phyloP scores from a whole-genome alignment of 2,797 vertebrate genomes.

The Psittacula derbiana region DNA sequence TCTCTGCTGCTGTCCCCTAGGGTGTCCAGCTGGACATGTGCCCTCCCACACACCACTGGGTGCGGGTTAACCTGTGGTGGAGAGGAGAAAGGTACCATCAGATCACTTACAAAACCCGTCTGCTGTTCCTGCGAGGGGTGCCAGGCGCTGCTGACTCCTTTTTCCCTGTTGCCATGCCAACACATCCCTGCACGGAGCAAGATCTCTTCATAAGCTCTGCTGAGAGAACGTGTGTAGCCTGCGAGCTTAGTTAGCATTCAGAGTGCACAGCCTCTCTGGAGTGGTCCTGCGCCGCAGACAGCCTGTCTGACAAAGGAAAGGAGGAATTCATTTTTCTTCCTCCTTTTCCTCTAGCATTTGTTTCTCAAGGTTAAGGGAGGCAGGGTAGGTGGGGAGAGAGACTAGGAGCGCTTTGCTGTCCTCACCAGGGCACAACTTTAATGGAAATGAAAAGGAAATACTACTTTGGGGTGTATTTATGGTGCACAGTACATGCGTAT shows the following conservation, averaged over 20 bases:
- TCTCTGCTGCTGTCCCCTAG: fast-evolving
- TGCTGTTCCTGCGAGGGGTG: background rate
- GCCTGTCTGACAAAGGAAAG: slow-evolving; percentile 41
- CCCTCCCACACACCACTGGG: background rate
- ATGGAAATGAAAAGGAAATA: background rate
- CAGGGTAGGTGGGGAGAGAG: background rate
- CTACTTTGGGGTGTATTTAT: background rate
- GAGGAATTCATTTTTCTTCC: background rate
- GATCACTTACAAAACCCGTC: background rate
- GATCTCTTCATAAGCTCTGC: slow-evolving; percentile 71
- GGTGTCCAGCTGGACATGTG: background rate
- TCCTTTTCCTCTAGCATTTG: slow-evolving; percentile 1
- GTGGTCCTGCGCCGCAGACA: slow-evolving; percentile 23
- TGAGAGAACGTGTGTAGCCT: slow-evolving; percentile 64
- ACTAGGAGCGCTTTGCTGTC: background rate
- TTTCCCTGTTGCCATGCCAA: slow-evolving; percentile 86
- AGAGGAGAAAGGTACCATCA: background rate
- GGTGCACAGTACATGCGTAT: background rate
- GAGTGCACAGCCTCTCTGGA: slow-evolving; percentile 47
- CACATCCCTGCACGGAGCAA: slow-evolving; percentile 73
- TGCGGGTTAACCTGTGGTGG: fast-evolving
- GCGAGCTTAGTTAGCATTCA: slow-evolving; percentile 76
- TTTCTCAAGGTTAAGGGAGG: slow-evolving; percentile 50
- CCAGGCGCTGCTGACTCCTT: slow-evolving; percentile 59
- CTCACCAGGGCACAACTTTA: background rate